phyloP scores from a whole-genome alignment of 1,140 invertebrate species.

The Euborellia annulipes region DNA sequence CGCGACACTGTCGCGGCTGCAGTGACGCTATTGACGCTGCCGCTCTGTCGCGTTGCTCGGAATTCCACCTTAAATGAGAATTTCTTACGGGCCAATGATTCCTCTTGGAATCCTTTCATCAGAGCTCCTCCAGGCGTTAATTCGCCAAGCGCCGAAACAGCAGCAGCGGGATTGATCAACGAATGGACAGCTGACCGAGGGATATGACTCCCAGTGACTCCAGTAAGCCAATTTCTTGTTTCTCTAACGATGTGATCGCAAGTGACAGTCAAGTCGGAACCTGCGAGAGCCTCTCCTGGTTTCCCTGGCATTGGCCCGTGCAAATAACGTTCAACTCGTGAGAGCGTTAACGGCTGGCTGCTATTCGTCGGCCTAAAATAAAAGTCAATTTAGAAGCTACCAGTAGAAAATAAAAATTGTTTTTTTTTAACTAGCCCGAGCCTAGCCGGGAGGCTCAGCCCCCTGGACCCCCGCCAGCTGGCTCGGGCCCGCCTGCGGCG shows the following conservation, averaged over 20 bases:
- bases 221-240: slow-evolving; percentile 26
- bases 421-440: too few relatives aligned
- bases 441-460: too few relatives aligned
- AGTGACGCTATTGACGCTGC: too few relatives aligned
- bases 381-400: too few relatives aligned
- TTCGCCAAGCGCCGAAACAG: slow-evolving; percentile 70
- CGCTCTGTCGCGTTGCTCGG: too few relatives aligned
- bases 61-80: too few relatives aligned
- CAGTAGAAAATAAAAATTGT: too few relatives aligned
- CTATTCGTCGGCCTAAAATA: too few relatives aligned
- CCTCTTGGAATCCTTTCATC: slow-evolving; percentile 70
- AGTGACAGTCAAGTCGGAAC: slow-evolving; percentile 26
- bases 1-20: too few relatives aligned
- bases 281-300: slow-evolving; percentile 26
- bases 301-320: slow-evolving; percentile 53
- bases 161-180: slow-evolving; percentile 43
- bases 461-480: too few relatives aligned
- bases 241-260: slow-evolving; percentile 26
- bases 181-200: background rate
- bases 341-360: slow-evolving; percentile 1
- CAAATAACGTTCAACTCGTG: slow-evolving; percentile 60
- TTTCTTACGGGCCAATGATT: slow-evolving; percentile 54
- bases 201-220: too few relatives aligned
- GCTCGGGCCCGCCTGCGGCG: too few relatives aligned
- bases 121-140: slow-evolving; percentile 82